Base-by-base conservation (phyloP, 2,888 invertebrate genomes). In the Drosophila macrospina region DNA sequence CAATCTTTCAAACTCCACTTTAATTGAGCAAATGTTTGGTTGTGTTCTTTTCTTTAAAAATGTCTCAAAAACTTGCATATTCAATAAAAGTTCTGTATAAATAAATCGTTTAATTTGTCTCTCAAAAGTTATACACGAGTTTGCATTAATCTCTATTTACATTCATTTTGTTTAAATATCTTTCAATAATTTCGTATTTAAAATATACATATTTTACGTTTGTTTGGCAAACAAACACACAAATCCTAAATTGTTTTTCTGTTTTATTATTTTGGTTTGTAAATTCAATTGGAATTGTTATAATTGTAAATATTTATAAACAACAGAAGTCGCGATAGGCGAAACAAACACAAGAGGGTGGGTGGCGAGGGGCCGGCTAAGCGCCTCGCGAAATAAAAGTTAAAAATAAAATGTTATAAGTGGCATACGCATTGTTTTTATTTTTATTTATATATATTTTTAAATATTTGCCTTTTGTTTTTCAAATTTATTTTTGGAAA, bases 401-500 rank as follows among this genome's bases (percentile, higher is more conserved):
- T 77, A 70, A 57, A 75, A 76, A 76, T 79, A 74, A 75, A 63
- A 59, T 67, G 62, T 72, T 86, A 64, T 69, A 82, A 70, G 76
- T 82, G 80, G 72, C 67, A 80, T 69, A 65, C 72, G 73, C 78
- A 83, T 82, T 80, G 82, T 79, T 66, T 59, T 52, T 63, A 56
- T 76, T 60, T 68, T 61, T 63, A 60, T 66, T 60, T 59, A 32
- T 59, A 36, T 60, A 13, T 71, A 42, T 70, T 52, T 65, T 48
- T 52, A 54, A 62, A 37, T 55, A 41, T 76, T 57, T 54, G 55
- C 36, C 42, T 60, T 55, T 44, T 60, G 51, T 65, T 52, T 63
- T 71, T 66, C 16, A 44, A 65, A 66, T 74, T 67, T 85, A 86
- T 85, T 84, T 88, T 86, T 81, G 88, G 82, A 87, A 87, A 82